Evolutionary conservation across 2,888 invertebrate genomes (phyloP).

Genomic region (Pyrgus malvae): DNA sequence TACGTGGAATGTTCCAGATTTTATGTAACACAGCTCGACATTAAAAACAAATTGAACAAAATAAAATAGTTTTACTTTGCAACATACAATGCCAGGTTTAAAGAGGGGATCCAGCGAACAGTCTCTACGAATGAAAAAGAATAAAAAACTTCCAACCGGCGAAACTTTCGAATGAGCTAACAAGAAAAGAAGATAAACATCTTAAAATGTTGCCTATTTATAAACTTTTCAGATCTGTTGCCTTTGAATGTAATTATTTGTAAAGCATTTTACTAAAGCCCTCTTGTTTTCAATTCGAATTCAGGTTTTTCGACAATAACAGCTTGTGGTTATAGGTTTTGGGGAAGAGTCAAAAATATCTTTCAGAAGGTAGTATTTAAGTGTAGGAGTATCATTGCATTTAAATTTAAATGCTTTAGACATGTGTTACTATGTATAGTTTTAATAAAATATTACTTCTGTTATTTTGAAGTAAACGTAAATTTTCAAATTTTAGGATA

Average conservation of each 20-base stretch:
- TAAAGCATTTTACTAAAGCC: constrained; percentile 7
- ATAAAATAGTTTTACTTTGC: constrained; percentile 22
- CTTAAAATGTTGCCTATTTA: constrained; percentile 27
- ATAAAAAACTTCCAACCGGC: constrained; percentile 15
- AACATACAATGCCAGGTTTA: constrained; percentile 22
- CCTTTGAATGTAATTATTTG: constrained; percentile 26
- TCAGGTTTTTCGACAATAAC: background rate
- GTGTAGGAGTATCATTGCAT: too few species aligned
- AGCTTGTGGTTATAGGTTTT: background rate
- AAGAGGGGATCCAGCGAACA: constrained; percentile 13
- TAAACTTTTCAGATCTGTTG: constrained; percentile 21
- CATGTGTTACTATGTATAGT: too few species aligned
- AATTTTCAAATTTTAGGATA: too few species aligned
- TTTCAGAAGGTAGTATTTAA: too few species aligned
- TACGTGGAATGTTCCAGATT: background rate
- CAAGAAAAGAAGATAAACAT: constrained; percentile 26
- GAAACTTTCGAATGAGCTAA: constrained; percentile 24
- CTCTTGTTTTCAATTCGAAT: background rate
- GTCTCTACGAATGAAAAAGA: constrained; percentile 12
- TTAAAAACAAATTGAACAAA: constrained; percentile 18
- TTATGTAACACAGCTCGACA: constrained; percentile 1
- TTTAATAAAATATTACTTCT: too few species aligned
- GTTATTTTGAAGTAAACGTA: too few species aligned
- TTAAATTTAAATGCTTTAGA: too few species aligned
- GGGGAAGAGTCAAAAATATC: too few species aligned